Evolutionary conservation across 2,888 invertebrate genomes (phyloP).

Genomic region (Adelognathus sp.): DNA sequence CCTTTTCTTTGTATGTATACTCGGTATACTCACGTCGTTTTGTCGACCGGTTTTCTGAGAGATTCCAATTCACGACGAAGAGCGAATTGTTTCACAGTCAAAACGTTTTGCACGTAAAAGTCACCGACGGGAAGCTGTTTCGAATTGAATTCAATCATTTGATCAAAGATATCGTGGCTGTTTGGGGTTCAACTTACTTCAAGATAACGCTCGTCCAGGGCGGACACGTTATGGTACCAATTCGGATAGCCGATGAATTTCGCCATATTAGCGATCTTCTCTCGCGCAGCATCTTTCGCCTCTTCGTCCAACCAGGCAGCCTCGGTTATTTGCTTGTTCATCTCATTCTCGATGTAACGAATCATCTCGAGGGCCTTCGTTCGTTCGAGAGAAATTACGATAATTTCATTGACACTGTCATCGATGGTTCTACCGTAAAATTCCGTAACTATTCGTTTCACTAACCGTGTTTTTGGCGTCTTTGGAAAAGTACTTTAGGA

Average conservation of each 20-base stretch:
- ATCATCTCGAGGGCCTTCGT: constrained; percentile 33
- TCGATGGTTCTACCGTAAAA: neutral
- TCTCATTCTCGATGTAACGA: constrained; percentile 30
- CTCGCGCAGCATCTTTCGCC: constrained; percentile 19
- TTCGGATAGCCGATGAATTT: constrained; percentile 55
- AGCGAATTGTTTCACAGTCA: constrained; percentile 27
- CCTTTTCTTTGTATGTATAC: neutral
- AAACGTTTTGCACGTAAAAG: constrained; percentile 32
- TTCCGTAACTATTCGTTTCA: neutral
- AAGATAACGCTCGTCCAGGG: constrained; percentile 31
- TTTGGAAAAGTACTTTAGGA: neutral
- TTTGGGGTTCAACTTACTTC: constrained; percentile 2
- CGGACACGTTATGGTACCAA: constrained; percentile 46
- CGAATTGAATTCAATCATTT: too few species aligned
- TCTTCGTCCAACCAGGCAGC: constrained; percentile 49
- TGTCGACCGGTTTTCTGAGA: constrained; percentile 68
- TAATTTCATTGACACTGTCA: neutral
- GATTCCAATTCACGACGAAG: constrained; percentile 65
- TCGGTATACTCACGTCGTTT: constrained; percentile 68
- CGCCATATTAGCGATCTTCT: constrained; percentile 50
- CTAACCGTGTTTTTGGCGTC: neutral
- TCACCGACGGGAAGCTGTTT: constrained; percentile 28
- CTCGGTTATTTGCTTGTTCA: constrained; percentile 24
- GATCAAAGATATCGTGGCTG: neutral
- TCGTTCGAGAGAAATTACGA: neutral